Evolutionary conservation across 2,113 vertebrate species (phyloP), one percentile per base, ranked within the genome.

Genomic region (Mesoclemmys tuberculata): DNA sequence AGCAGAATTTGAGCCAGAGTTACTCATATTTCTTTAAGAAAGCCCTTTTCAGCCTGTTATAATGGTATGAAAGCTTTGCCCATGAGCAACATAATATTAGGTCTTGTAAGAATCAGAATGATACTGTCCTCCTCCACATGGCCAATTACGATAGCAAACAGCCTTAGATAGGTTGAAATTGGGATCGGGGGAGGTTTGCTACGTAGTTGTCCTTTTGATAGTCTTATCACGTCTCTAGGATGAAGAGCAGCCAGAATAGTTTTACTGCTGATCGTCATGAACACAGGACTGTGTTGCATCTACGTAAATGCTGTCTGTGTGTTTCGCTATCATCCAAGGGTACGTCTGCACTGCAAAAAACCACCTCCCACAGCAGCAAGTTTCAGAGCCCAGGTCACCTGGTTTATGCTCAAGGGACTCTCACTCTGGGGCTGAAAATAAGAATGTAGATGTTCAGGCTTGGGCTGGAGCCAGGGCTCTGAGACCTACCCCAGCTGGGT

Each of bases 21-120:
- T 48, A 44, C 56, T 35, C 7, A 92, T 88, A 10, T 85, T 95
- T 80, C 89, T 94, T 89, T 95, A 91, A 90, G 80, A 55, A 51
- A 95, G 46, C 41, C 22, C 64, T 87, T 93, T 86, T 44, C 2
- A 1, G 29, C 80, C 75, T 92, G 44, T 92, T 90, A 3, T 0
- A 84, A 49, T 80, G 84, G 87, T 85, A 4, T 0, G 0, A 56
- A 79, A 87, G 35, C 64, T 85, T 88, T 87, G 74, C 82, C 80
- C 90, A 31, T 77, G 22, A 44, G 56, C 61, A 89, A 29, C 48
- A 77, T 84, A 19, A 84, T 78, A 68, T 41, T 27, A 84, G 64
- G 78, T 93, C 92, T 95, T 82, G 82, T 56, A 94, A 82, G 64
- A 46, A 35, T 83, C 1, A 0, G 14, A 93, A 77, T 16, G 26